These are phyloP conservation scores for Lasioglossum malachurum DNA, from an alignment of 2,888 invertebrate genomes.

Conservation along the genomic window DNA sequence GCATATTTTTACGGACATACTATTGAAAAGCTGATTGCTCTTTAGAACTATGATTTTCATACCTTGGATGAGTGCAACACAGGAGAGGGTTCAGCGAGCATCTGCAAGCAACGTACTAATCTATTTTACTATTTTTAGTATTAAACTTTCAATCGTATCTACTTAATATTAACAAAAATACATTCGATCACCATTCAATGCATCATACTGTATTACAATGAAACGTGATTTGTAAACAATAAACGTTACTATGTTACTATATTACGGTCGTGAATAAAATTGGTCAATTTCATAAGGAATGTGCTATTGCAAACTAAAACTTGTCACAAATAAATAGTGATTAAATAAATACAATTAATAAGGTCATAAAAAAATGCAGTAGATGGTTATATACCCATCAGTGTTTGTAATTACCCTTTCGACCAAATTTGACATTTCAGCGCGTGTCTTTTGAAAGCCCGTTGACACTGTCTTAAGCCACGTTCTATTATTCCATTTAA, in stretches of 20 bases:
- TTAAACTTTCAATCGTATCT: conserved; percentile 7
- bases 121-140: conserved; percentile 72
- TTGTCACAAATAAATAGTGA: background rate
- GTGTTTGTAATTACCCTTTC: conserved; percentile 90
- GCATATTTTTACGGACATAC: conserved; percentile 8
- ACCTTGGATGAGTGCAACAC: conserved; percentile 85
- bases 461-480: conserved; percentile 91
- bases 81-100: conserved; percentile 84
- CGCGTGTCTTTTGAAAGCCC: conserved; percentile 95
- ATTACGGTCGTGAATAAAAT: background rate
- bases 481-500: conserved; percentile 91
- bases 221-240: background rate
- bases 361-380: conserved; percentile 19
- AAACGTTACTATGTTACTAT: background rate
- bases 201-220: background rate
- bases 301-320: background rate
- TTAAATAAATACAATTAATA: conserved; percentile 23
- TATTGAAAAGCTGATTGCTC: conserved; percentile 45
- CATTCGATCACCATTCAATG: background rate
- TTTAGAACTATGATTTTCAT: conserved; percentile 74
- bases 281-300: background rate
- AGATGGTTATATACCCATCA: conserved; percentile 39
- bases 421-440: conserved; percentile 97
- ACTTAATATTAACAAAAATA: background rate
- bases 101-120: conserved; percentile 84